These are phyloP conservation scores for Coenonympha glycerion DNA, from an alignment of 2,888 invertebrate genomes.

Conservation along the genomic window DNA sequence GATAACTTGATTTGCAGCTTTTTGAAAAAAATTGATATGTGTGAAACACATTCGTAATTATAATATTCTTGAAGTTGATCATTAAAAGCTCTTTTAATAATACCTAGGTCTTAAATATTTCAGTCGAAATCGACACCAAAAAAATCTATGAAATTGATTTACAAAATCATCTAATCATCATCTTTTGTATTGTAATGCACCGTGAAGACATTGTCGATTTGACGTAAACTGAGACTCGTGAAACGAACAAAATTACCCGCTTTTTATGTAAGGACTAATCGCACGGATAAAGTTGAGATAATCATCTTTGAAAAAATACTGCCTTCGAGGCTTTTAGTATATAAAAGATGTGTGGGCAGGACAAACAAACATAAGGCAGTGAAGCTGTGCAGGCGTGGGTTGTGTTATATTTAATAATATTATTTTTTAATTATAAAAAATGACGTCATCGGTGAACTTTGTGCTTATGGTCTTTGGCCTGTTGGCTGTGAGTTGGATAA, in stretches of 20 bases:
- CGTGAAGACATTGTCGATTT: background rate
- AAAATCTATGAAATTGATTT: background rate
- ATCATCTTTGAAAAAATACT: constrained; percentile 28
- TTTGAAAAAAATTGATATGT: too few relatives aligned
- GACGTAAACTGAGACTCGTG: constrained; percentile 4
- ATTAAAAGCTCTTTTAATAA: too few relatives aligned
- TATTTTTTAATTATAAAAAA: constrained; percentile 1
- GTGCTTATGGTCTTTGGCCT: constrained; percentile 27
- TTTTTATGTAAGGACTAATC: constrained; percentile 26
- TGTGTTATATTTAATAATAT: constrained; percentile 4
- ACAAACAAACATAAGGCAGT: constrained; percentile 16
- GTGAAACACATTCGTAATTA: too few relatives aligned
- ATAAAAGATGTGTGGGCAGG: constrained; percentile 23
- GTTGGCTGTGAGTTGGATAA: constrained; percentile 27
- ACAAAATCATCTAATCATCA: background rate
- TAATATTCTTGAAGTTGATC: too few relatives aligned
- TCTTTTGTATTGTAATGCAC: background rate
- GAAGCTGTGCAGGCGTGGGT: constrained; percentile 14
- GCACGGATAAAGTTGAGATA: constrained; percentile 27
- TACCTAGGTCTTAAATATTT: too few relatives aligned
- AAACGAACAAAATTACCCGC: constrained; percentile 27
- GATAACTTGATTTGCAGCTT: too few relatives aligned
- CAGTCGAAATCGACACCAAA: too few relatives aligned
- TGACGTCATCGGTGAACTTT: constrained; percentile 26
- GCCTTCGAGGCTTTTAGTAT: constrained; percentile 28